A percentile compares a stretch with the other conserved stretches of the same genome.
These are phyloP conservation scores for Leptestheria dahalacensis DNA, from an alignment of 1,140 invertebrate genomes.

Conservation along the genomic window DNA sequence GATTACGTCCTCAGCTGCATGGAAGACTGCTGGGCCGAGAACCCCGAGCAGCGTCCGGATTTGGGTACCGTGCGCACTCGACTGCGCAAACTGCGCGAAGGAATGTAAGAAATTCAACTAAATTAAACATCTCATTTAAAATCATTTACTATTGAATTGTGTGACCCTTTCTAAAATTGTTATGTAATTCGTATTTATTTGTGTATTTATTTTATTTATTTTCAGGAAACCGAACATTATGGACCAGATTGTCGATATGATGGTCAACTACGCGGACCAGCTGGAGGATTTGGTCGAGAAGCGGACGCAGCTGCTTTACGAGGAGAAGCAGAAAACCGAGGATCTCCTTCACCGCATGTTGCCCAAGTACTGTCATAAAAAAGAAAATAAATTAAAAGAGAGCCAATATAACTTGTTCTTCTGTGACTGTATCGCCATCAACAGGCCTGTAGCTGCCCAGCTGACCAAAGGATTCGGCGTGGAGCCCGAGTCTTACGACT, in stretches of 20 bases:
- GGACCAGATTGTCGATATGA: constrained; percentile 93
- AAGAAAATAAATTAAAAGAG: background rate
- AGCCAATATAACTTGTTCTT: background rate
- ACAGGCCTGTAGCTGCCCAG: constrained; percentile 60
- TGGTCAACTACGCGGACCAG: constrained; percentile 89
- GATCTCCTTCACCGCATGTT: constrained; percentile 83
- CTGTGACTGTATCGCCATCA: too few species aligned
- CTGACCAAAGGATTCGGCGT: constrained; percentile 77
- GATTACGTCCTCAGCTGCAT: constrained; percentile 63
- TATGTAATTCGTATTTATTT: too few species aligned
- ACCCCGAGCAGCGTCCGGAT: constrained; percentile 60
- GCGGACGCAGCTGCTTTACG: constrained; percentile 67
- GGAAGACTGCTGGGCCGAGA: constrained; percentile 72
- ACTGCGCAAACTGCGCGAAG: constrained; percentile 72
- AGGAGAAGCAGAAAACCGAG: constrained; percentile 88
- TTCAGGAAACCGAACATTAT: constrained; percentile 70
- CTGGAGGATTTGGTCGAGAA: constrained; percentile 83
- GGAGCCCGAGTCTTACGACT: constrained; percentile 85
- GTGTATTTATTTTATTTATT: constrained; percentile 18
- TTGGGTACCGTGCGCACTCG: constrained; percentile 58
- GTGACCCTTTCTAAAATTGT: too few species aligned
- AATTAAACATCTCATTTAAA: background rate
- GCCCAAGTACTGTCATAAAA: constrained; percentile 46
- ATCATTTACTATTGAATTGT: too few species aligned
- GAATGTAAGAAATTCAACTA: constrained; percentile 42